phyloP scores from a whole-genome alignment of 1,140 invertebrate genomes.

The Drosophila ficusphila region DNA sequence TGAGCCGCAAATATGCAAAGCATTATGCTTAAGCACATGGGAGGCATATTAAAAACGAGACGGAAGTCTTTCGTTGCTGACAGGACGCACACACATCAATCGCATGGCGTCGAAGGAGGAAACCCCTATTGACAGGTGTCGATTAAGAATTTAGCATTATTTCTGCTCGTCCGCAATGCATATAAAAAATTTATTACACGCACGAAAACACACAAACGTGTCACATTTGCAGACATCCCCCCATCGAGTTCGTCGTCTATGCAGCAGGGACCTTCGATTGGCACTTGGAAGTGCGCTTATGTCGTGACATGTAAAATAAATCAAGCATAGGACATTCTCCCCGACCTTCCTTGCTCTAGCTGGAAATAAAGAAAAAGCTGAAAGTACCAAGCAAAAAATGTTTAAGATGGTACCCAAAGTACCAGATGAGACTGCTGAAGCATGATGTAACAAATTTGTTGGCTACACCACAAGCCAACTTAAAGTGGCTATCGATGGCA shows the following conservation, averaged over 20 bases:
- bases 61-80: conserved; percentile 15
- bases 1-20: conserved; percentile 42
- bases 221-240: conserved; percentile 58
- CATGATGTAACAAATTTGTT: background rate
- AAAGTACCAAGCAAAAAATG: conserved; percentile 35
- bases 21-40: conserved; percentile 60
- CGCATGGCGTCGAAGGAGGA: conserved; percentile 14
- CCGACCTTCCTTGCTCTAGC: conserved; percentile 12
- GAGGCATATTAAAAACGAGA: conserved; percentile 69
- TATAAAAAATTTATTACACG: conserved; percentile 82
- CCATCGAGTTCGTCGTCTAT: background rate
- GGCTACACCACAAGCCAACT: background rate
- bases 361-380: conserved; percentile 29
- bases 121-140: conserved; percentile 76
- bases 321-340: conserved; percentile 53
- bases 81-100: conserved; percentile 47
- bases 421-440: conserved; percentile 14
- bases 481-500: background rate
- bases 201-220: conserved; percentile 81
- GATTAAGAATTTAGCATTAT: conserved; percentile 82
- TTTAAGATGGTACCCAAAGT: conserved; percentile 12
- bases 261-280: conserved; percentile 43
- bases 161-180: conserved; percentile 68
- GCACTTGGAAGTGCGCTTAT: conserved; percentile 71
- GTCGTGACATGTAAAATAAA: conserved; percentile 81